These are phyloP conservation scores for Drosophila simulans DNA, from an alignment of 1,140 invertebrate species.

Conservation along the genomic window DNA sequence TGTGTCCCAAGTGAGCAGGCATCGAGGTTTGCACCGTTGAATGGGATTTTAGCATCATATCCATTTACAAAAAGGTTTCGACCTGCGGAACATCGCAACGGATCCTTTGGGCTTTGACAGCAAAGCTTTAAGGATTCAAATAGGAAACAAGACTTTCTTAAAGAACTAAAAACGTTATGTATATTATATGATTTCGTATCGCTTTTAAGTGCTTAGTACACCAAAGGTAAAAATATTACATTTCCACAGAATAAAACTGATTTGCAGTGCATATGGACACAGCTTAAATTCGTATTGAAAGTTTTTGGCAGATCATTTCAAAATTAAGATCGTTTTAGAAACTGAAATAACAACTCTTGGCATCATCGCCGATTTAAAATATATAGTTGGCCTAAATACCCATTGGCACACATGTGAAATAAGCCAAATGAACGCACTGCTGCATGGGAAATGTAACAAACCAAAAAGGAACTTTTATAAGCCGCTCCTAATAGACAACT, in stretches of 20 bases:
- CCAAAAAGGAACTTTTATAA: constrained; percentile 27
- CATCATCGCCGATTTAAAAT: constrained; percentile 1
- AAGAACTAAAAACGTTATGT: not conserved
- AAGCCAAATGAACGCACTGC: constrained; percentile 29
- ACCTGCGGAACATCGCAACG: not conserved
- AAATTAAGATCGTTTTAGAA: not conserved
- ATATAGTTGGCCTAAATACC: constrained; percentile 31
- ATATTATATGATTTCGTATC: no score
- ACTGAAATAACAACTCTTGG: not conserved
- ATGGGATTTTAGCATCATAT: constrained; percentile 23
- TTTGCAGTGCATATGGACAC: no score
- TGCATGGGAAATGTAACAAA: constrained; percentile 11
- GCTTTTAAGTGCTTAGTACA: no score
- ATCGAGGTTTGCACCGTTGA: not conserved
- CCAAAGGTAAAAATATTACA: not conserved
- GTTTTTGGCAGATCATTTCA: not conserved
- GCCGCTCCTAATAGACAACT: constrained; percentile 39
- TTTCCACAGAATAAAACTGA: no score
- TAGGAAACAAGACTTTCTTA: not conserved
- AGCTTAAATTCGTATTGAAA: not conserved
- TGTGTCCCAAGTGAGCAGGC: constrained; percentile 40
- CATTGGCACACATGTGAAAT: constrained; percentile 36
- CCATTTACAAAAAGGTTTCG: constrained; percentile 19
- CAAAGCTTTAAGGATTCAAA: not conserved
- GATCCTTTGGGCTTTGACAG: not conserved